Evolutionary conservation across 2,888 invertebrate genomes (phyloP), one percentile per base, ranked within the genome.

Genomic region (Drosophila prolongata): DNA sequence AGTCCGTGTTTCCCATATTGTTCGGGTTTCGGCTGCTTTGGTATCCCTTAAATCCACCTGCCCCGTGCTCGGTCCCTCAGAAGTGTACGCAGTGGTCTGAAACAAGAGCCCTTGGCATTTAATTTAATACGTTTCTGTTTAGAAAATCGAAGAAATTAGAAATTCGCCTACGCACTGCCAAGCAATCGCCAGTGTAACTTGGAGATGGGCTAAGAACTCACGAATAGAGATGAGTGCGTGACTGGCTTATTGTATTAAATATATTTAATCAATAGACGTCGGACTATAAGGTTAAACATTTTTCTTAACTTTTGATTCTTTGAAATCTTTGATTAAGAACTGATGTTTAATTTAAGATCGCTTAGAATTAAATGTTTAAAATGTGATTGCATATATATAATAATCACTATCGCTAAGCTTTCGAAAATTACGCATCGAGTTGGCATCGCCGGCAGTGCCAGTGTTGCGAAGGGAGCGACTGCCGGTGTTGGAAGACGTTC

Each of bases 1-100:
- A 98, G 92, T 99, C 99, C 70, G 98, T 96, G 94, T 99, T 99
- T 85, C 99, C 99, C 99, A 99, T 99, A 82, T 68, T 67, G 67
- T 24, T 57, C 27, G 42, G 11, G 13, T 37, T 57, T 13, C 69
- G 47, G 35, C 47, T 69, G 70, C 58, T 49, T 47, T 57, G 69
- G 55, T 68, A 37, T 69, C 30, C 42, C 49, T 56, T 35, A 38
- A 57, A 69, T 67, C 68, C 69, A 57, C 69, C 69, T 68, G 69
- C 66, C 65, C 69, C 66, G 66, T 67, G 57, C 70, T 57, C 49
- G 24, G n/a, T 68, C 16, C 49, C 70, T 43, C 58, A 44, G 44
- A 34, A 58, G 70, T 66, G 27, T 47, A 19, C 16, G 46, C 11
- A 34, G 44, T 55, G 27, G 34, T 67, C 65, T 68, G 37, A 27